Evolutionary conservation across 2,113 vertebrate genomes (phyloP), one percentile per base, ranked within the genome.

Genomic region (Albula goreensis): DNA sequence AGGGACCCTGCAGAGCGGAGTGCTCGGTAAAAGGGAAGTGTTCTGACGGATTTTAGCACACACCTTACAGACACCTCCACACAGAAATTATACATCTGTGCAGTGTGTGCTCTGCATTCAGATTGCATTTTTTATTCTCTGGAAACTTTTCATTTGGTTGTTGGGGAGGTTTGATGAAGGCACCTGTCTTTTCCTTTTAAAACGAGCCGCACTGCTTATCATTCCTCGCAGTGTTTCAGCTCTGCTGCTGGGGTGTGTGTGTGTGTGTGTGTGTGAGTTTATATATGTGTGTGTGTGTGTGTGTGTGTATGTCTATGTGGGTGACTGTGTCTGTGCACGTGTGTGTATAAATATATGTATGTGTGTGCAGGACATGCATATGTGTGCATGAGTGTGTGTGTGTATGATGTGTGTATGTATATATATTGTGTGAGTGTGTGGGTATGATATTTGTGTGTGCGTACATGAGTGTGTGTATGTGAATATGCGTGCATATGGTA

Each of bases 281-380:
- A n/a, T n/a, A n/a, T n/a, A n/a, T n/a, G 80, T 86, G 87, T 86
- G 56, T 88, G 74, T 81, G 57, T 51, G 86, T 86, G 74, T 1
- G 25, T 49, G 50, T 49, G 78, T 49, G 78, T 80, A 10, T 80
- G 78, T 0, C 6, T 60, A 13, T 15, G 53, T 56, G 12, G 0
- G 53, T 53, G 52, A 53, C 2, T 41, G 31, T 41, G 31, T 41
- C 0, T 41, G 31, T 41, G 31, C 1, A 1, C 1, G 31, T 41
- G 31, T 41, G 1, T 41, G 31, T 41, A 41, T 41, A 41, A 1
- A 41, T 41, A 41, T 41, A 41, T n/a, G n/a, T n/a, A n/a, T n/a
- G n/a, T n/a, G n/a, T n/a, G n/a, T n/a, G n/a, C n/a, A n/a, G n/a
- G n/a, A n/a, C n/a, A n/a, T n/a, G n/a, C n/a, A n/a, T n/a, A n/a